A percentile compares a stretch with the other conserved stretches of the same genome.
These are phyloP conservation scores for Tragelaphus imberbis DNA, from an alignment of 2,113 vertebrate species.

Conservation along the genomic window DNA sequence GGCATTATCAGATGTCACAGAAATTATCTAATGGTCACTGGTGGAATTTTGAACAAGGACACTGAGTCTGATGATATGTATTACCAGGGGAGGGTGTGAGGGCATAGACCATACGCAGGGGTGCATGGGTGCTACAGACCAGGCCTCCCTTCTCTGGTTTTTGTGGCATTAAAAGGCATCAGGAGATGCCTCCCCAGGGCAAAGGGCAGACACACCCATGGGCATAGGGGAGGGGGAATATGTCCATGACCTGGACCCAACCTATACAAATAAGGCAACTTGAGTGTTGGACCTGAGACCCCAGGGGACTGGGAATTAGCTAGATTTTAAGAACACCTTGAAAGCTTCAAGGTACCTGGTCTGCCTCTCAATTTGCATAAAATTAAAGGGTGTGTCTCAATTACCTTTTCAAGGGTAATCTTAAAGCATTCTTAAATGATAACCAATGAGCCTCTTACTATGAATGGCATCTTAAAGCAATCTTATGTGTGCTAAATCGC, in stretches of 20 bases:
- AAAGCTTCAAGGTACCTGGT: neutral
- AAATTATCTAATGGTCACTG: neutral
- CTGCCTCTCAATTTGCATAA: neutral
- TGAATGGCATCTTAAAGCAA: neutral
- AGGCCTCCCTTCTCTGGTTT: neutral
- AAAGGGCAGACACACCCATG: neutral
- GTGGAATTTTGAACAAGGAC: neutral
- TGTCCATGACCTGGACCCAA: neutral
- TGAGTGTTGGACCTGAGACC: neutral
- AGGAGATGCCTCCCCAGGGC: neutral
- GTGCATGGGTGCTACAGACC: neutral
- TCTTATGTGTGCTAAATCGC: neutral
- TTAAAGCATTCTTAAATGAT: neutral
- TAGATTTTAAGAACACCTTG: neutral
- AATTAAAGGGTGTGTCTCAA: neutral
- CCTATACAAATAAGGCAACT: neutral
- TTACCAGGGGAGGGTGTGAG: neutral
- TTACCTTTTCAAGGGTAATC: neutral
- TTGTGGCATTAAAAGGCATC: neutral
- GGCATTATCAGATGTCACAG: neutral
- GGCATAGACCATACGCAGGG: neutral
- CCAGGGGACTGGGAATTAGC: neutral
- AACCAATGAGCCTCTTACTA: neutral
- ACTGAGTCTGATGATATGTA: neutral
- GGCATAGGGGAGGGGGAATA: neutral